Conservation (phyloP, 2,113 vertebrate genomes). For the Maccullochella peelii region DNA sequence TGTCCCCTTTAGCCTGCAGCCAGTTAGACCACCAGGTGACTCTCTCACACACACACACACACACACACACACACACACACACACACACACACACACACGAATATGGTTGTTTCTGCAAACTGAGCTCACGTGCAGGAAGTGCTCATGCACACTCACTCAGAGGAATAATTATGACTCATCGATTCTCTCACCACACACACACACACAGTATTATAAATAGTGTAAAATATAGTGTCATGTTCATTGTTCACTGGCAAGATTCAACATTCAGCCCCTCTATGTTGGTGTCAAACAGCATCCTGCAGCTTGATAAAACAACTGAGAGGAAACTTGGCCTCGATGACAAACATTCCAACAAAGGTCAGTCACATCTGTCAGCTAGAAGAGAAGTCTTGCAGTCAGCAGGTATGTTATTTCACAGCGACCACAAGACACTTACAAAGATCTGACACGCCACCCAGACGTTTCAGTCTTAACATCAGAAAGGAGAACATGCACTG, state of each 20-base stretch:
- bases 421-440: neutral
- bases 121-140: neutral
- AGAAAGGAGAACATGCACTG: neutral
- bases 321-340: neutral
- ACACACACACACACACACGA: neutral
- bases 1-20: constrained; percentile 7
- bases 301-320: neutral
- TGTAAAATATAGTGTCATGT: neutral
- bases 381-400: neutral
- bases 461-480: neutral
- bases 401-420: neutral
- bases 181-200: neutral
- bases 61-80: constrained; percentile 19
- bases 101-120: neutral
- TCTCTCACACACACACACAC: neutral
- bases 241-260: no score
- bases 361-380: no score
- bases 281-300: neutral
- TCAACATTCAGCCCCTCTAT: no score
- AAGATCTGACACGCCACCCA: neutral
- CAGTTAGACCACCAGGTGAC: constrained; percentile 11
- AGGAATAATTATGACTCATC: neutral
- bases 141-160: neutral
- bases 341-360: no score
- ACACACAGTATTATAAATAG: neutral